Conservation (phyloP, 1,140 invertebrate genomes). For the Drosophila santomea region DNA sequence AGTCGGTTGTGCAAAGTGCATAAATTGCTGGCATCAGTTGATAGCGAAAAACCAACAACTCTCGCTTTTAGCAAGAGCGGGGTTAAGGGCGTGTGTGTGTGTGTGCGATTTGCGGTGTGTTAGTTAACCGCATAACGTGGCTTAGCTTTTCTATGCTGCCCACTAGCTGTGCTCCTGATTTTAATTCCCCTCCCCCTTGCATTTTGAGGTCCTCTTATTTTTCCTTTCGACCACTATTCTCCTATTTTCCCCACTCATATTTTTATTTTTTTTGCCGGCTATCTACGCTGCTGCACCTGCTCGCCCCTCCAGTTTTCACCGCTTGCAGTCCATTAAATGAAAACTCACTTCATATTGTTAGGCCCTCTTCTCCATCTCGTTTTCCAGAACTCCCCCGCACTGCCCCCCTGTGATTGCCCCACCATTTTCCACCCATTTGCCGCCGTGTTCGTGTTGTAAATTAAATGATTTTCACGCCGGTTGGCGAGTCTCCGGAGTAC, state of each 20-base stretch:
- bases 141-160: constrained; percentile 48
- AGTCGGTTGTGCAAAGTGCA: constrained; percentile 19
- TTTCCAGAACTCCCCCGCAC: constrained; percentile 3
- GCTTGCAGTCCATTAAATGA: constrained; percentile 75
- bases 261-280: constrained; percentile 3
- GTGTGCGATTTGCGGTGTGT: constrained; percentile 24
- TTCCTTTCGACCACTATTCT: not conserved
- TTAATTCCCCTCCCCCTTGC: not conserved
- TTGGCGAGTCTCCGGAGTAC: constrained; percentile 20
- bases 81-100: constrained; percentile 10
- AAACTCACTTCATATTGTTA: constrained; percentile 76
- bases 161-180: constrained; percentile 14
- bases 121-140: constrained; percentile 63
- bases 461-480: constrained; percentile 82
- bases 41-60: constrained; percentile 40
- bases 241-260: constrained; percentile 1
- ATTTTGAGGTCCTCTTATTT: not conserved
- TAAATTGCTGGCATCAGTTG: constrained; percentile 57
- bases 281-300: constrained; percentile 40
- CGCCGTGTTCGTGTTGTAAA: constrained; percentile 70
- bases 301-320: constrained; percentile 28
- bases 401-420: not conserved
- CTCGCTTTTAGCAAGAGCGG: constrained; percentile 31
- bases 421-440: constrained; percentile 15
- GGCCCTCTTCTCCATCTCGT: constrained; percentile 23